Evolutionary conservation across 1,140 invertebrate genomes (phyloP), one percentile per base, ranked within the genome.

Genomic region (Diorhabda sublineata): DNA sequence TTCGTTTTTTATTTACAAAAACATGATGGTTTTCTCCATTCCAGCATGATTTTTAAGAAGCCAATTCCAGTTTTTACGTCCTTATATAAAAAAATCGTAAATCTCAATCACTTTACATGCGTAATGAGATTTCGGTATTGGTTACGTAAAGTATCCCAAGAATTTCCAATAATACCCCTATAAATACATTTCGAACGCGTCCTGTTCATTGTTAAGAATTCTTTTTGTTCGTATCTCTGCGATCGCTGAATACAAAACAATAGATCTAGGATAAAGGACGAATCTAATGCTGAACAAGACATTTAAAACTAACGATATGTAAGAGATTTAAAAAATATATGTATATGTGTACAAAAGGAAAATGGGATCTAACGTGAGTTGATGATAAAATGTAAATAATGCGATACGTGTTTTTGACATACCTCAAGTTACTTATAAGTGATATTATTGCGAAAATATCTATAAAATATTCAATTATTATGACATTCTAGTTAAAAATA

Each of bases 121-220:
- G 47, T 52, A 8, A 52, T n/a, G 47, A 52, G 47, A 52, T 52
- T n/a, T 52, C 47, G 47, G n/a, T n/a, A 8, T 52, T 52, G 47
- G 47, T 52, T 52, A 52, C 47, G 47, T 52, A 52, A 8, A 8
- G 47, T 52, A 52, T 52, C 47, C 47, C 6, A 52, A 52, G 47
- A 52, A 52, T 52, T 52, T 52, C n/a, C 47, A 52, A 52, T 52
- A 52, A 52, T 52, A 26, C 47, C 47, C 47, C 47, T 52, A 8
- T 52, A 52, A 52, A 52, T n/a, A 52, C 47, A 52, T 52, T 52
- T 52, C 47, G n/a, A 52, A 52, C 47, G 47, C 47, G 47, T 52
- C 47, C 47, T 52, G 47, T 52, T 52, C 47, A 52, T 52, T 52
- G 47, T 52, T n/a, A 6, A 52, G 6, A n/a, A 52, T 52, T 52